Evolutionary conservation across 2,888 invertebrate species (phyloP), one percentile per base, ranked within the genome.

Genomic region (Lasius fuliginosus): DNA sequence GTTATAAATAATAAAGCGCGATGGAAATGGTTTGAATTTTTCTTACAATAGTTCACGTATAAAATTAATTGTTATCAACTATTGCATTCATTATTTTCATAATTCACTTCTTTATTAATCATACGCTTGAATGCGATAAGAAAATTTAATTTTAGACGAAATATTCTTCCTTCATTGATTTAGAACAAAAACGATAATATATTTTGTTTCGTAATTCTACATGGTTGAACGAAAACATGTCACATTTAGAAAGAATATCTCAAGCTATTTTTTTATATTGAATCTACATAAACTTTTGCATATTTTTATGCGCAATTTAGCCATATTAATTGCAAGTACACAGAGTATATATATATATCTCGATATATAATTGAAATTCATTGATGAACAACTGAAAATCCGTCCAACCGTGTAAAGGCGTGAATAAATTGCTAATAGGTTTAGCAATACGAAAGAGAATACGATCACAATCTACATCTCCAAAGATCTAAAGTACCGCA

Each of bases 401-500:
- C 36, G 1, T 49, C 33, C 15, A 75, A 49, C 15, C n/a, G 23
- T 23, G 23, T 23, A 23, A 23, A 23, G 23, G 23, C 23, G 23
- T 23, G 12, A 67, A 65, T 67, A 36, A 65, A 23, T 11, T 18
- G 11, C 18, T 67, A 12, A 56, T 53, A 76, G 30, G 27, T 53
- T 53, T 40, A 23, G 3, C n/a, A 15, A 49, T 49, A 40, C 53
- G 5, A 67, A 56, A 76, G 15, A 76, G 27, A 53, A n/a, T 23
- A 23, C 71, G 4, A 58, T 69, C 23, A 46, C n/a, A 36, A 68
- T 30, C 42, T 15, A 3, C 36, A 42, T n/a, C 60, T 60, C 27
- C 2, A 46, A 23, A 60, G 60, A 79, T 81, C 79, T 81, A 11
- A 81, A 60, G 60, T 42, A 83, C 82, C 87, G 87, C 81, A 74